These are phyloP conservation scores for Rhipidura dahli DNA, from an alignment of 2,113 vertebrate species.

Conservation along the genomic window DNA sequence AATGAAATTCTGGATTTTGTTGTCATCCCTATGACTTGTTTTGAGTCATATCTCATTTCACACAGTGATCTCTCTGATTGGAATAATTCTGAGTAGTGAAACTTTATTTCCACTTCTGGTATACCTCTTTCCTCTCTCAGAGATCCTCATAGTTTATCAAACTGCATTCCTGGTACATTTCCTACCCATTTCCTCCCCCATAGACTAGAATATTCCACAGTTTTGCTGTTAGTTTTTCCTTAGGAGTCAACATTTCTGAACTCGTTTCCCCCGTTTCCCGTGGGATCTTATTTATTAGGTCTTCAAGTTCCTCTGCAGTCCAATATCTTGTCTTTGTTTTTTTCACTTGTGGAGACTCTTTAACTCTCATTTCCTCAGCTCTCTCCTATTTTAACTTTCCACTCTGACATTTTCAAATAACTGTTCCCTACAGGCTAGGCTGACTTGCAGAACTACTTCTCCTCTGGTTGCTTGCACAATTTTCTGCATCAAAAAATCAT, in stretches of 20 bases:
- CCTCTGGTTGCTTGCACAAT: neutral
- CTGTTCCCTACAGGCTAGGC: neutral
- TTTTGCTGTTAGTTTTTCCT: neutral
- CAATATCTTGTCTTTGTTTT: neutral
- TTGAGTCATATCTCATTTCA: neutral
- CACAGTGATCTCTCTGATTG: neutral
- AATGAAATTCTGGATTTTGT: neutral
- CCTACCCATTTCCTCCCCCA: neutral
- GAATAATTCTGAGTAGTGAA: neutral
- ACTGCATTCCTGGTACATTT: neutral
- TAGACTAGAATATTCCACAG: neutral
- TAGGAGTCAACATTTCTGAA: neutral
- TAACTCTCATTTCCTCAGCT: neutral
- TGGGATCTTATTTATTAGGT: neutral
- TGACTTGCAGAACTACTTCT: neutral
- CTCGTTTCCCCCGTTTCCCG: neutral
- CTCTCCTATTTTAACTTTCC: neutral
- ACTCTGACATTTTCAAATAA: slow-evolving; percentile 18
- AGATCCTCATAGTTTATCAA: neutral
- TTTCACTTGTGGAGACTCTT: neutral
- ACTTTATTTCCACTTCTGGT: neutral
- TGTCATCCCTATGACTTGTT: neutral
- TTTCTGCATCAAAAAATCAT: neutral
- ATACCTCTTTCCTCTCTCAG: neutral
- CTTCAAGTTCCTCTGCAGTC: neutral